Base-by-base conservation (phyloP, 2,113 vertebrate species). In the Bostrychus sinensis region DNA sequence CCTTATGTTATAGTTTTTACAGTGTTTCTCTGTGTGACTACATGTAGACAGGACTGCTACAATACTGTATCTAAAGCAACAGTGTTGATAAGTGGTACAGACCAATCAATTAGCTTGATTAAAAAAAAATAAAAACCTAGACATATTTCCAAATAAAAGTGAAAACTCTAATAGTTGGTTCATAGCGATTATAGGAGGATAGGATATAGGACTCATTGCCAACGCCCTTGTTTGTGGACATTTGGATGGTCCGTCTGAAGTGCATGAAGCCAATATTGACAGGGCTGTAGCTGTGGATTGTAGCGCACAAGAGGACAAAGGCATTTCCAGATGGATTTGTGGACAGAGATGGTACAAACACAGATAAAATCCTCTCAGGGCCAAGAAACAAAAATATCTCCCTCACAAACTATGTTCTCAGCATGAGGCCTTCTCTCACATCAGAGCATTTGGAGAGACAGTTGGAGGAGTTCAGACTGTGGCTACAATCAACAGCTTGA, bases 251-350 rank as follows among this genome's bases (percentile, higher is more conserved):
- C 36, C 64, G 55, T 32, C 48, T 53, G 6, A 30, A 38, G 38
- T 45, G 56, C 19, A 26, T 73, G 26, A 55, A 51, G 61, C 60
- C 56, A 65, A 50, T 61, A 68, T 69, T 68, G 62, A 51, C 48
- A 30, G 48, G 48, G 48, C 48, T 51, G 48, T 51, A 68, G 30
- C 58, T 28, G 39, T 17, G 59, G 38, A 63, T 19, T 57, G 48
- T 48, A 23, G 30, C 62, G 23, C 50, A 62, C 56, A 34, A 11
- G 4, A 37, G 46, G 50, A 19, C 19, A 51, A n/a, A 51, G 48
- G 26, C 23, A 28, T n/a, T 25, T 67, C 64, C 75, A 73, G 75
- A 74, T 65, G 76, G 76, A 42, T 51, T 51, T 78, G 70, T 73
- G 64, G 59, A 72, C 46, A 58, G 45, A 70, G 42, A 55, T 11